These are phyloP conservation scores for Trilocha varians DNA, from an alignment of 2,888 invertebrate species.

Conservation along the genomic window DNA sequence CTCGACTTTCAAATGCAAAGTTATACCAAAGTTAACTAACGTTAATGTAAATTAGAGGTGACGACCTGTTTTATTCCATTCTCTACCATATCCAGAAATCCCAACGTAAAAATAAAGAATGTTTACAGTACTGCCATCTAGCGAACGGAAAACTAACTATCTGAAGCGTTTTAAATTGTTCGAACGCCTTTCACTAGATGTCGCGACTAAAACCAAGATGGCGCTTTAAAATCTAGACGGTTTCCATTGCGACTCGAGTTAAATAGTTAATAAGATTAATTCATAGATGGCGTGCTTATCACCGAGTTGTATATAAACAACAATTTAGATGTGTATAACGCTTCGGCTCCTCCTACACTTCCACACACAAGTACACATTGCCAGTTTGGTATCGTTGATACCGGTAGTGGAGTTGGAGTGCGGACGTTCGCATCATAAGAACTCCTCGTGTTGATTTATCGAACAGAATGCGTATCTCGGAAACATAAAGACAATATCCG, in stretches of 20 bases:
- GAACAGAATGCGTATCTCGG: conserved; percentile 16
- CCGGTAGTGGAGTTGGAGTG: conserved; percentile 17
- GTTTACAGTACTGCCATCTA: too few species aligned
- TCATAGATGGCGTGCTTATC: conserved; percentile 3
- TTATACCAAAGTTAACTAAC: too few species aligned
- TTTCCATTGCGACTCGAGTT: background rate
- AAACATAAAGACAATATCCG: conserved; percentile 14
- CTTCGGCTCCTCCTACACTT: conserved; percentile 21
- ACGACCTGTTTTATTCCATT: too few species aligned
- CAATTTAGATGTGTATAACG: conserved; percentile 8
- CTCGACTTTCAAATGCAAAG: too few species aligned
- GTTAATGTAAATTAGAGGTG: too few species aligned
- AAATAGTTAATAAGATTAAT: background rate
- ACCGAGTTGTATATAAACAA: background rate
- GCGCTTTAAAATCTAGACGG: too few species aligned
- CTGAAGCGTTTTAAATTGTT: too few species aligned
- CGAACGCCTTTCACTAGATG: too few species aligned
- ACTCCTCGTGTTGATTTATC: conserved; percentile 10
- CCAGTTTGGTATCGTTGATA: conserved; percentile 17
- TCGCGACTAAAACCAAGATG: too few species aligned
- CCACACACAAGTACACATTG: conserved; percentile 5
- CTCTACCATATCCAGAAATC: too few species aligned
- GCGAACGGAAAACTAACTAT: too few species aligned
- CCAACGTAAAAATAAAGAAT: too few species aligned
- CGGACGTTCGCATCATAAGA: conserved; percentile 17